Base-by-base conservation (phyloP, 2,888 invertebrate species). In the Cosmia trapezina region DNA sequence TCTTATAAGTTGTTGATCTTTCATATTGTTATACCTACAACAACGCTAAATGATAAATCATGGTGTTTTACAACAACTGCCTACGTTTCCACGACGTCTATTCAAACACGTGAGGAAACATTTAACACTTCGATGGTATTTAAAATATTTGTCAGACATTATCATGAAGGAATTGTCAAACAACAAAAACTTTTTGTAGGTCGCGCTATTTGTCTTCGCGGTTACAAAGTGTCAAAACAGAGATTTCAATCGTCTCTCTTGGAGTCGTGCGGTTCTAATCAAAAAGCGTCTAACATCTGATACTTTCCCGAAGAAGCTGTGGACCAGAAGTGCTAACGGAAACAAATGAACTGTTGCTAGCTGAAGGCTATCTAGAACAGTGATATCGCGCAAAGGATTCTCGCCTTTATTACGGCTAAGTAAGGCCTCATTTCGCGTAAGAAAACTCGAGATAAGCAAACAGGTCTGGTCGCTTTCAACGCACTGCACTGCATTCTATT, bases 331-430 rank as follows among this genome's bases (percentile, higher is more conserved):
- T 93, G 93, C 89, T 94, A 94, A 95, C 93, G 94, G 94, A 95
- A 95, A 94, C 92, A 94, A 95, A 94, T 95, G 93, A 94, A 93
- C 94, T 93, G 92, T 93, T 91, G 89, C 92, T 90, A 89, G 90
- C 91, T 92, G 91, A 92, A 92, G 90, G 89, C 90, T 93, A 91
- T 93, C 91, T 93, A 87, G 90, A 83, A 88, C 85, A 88, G 70
- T 75, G 43, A 65, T 70, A 72, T 68, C 41, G 45, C 33, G 60
- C 83, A 80, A 81, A 73, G 83, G 71, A 89, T 83, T 88, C 33
- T 79, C 73, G 77, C 57, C 88, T 85, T 81, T 93, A 86, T 81
- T 33, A 6, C 51, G 4, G 11, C 8, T 33, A 17, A 4, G 3
- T 91, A 92, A 86, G 86, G 90, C 79, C 73, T 74, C 74, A 83